These are phyloP conservation scores for Eulithis prunata DNA, from an alignment of 2,888 invertebrate species.

Conservation along the genomic window DNA sequence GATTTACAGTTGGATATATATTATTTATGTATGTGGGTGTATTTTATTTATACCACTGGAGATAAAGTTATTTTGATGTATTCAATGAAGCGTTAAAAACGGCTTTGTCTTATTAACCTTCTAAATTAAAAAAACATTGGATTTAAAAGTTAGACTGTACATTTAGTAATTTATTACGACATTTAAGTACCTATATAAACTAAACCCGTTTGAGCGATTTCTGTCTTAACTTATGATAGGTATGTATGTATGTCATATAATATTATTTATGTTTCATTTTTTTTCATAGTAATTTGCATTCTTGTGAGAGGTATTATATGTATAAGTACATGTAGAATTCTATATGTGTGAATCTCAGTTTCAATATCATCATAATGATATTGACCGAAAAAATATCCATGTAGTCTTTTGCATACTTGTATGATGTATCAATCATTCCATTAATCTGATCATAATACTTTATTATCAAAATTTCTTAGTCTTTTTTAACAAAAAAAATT, in stretches of 20 bases:
- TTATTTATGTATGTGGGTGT: conserved; percentile 37
- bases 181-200: neutral
- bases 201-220: conserved; percentile 3
- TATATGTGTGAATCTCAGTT: conserved; percentile 61
- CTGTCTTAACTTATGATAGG: neutral
- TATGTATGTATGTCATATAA: neutral
- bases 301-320: conserved; percentile 1
- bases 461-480: conserved; percentile 21
- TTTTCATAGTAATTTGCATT: conserved; percentile 1
- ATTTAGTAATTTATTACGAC: conserved; percentile 4
- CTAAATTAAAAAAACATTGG: conserved; percentile 4
- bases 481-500: neutral
- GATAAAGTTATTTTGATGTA: conserved; percentile 51
- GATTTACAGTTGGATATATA: conserved; percentile 51
- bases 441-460: conserved; percentile 45
- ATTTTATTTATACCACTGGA: conserved; percentile 46
- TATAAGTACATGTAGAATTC: conserved; percentile 43
- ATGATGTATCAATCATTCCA: conserved; percentile 64
- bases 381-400: conserved; percentile 28
- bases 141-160: neutral
- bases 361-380: too few species aligned
- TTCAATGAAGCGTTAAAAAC: conserved; percentile 43
- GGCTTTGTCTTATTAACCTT: conserved; percentile 17
- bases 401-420: conserved; percentile 47
- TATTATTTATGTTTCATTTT: conserved; percentile 1